These are phyloP conservation scores for Spilarctia lutea DNA, from an alignment of 2,888 invertebrate genomes.

Conservation along the genomic window DNA sequence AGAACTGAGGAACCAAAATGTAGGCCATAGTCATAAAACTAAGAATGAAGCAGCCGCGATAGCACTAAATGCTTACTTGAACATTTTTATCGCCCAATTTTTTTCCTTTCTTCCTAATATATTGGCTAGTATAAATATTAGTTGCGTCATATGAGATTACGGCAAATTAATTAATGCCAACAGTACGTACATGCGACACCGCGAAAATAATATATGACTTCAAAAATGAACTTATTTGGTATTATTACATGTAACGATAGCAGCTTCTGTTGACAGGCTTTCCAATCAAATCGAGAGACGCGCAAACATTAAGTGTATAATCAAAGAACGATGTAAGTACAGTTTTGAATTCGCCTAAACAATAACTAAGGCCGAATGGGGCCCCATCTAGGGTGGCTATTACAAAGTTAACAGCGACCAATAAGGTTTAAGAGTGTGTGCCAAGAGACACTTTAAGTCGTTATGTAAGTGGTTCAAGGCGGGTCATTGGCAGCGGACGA, in stretches of 20 bases:
- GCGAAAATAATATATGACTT: conserved; percentile 13
- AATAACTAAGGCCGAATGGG: conserved; percentile 42
- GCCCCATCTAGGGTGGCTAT: conserved; percentile 55
- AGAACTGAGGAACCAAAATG: conserved; percentile 51
- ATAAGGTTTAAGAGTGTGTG: conserved; percentile 55
- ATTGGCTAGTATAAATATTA: conserved; percentile 30
- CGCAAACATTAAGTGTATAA: conserved; percentile 43
- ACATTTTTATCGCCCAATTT: conserved; percentile 33
- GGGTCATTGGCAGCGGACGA: conserved; percentile 77
- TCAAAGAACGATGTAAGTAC: conserved; percentile 43
- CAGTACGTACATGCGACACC: neutral
- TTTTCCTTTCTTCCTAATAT: conserved; percentile 45
- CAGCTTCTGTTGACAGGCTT: conserved; percentile 19
- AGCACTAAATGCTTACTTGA: conserved; percentile 31
- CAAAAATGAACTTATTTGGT: conserved; percentile 35
- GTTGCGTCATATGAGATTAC: conserved; percentile 30
- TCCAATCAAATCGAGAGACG: conserved; percentile 40
- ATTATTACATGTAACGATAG: conserved; percentile 39
- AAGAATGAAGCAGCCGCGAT: conserved; percentile 40
- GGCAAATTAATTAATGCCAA: conserved; percentile 39
- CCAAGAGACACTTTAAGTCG: conserved; percentile 57
- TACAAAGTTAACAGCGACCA: conserved; percentile 51
- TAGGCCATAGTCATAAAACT: conserved; percentile 57
- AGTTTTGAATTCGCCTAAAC: conserved; percentile 44
- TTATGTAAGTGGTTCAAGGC: conserved; percentile 84